Evolutionary conservation across 1,140 invertebrate species (phyloP).

Genomic region (Penaeus japonicus): DNA sequence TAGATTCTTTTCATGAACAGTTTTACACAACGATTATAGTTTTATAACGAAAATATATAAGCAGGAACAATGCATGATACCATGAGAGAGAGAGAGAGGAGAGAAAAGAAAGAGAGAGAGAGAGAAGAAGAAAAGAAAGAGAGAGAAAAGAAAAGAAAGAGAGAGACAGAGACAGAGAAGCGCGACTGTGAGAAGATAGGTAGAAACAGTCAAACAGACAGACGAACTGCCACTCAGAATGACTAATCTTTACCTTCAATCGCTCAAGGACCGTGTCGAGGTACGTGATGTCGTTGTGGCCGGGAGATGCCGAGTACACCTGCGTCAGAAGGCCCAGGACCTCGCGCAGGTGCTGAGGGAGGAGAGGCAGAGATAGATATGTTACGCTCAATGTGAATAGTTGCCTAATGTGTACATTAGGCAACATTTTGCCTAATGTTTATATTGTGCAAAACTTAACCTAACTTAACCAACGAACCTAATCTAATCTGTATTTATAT

Average conservation of each 20-base stretch:
- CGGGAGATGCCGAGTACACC: conserved; percentile 11
- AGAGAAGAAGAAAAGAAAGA: background rate
- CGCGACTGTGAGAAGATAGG: background rate
- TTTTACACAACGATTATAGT: too few relatives aligned
- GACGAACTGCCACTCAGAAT: background rate
- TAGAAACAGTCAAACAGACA: background rate
- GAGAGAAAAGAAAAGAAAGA: background rate
- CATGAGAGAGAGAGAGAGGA: background rate
- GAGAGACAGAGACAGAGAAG: background rate
- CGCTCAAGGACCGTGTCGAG: conserved; percentile 33
- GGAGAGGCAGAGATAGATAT: too few relatives aligned
- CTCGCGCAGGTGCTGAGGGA: conserved; percentile 32
- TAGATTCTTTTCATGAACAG: too few relatives aligned
- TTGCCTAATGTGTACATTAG: too few relatives aligned
- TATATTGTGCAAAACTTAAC: too few relatives aligned
- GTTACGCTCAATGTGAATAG: too few relatives aligned
- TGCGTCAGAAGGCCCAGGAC: conserved; percentile 30
- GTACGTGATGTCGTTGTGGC: conserved; percentile 32
- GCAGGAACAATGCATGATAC: too few relatives aligned
- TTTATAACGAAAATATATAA: too few relatives aligned
- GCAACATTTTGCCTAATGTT: too few relatives aligned
- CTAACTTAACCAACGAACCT: too few relatives aligned
- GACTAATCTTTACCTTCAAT: conserved; percentile 12
- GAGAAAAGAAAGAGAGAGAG: background rate
- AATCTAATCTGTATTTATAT: too few relatives aligned